phyloP scores from a whole-genome alignment of 1,140 invertebrate species.

The Neuroterus valhalla region DNA sequence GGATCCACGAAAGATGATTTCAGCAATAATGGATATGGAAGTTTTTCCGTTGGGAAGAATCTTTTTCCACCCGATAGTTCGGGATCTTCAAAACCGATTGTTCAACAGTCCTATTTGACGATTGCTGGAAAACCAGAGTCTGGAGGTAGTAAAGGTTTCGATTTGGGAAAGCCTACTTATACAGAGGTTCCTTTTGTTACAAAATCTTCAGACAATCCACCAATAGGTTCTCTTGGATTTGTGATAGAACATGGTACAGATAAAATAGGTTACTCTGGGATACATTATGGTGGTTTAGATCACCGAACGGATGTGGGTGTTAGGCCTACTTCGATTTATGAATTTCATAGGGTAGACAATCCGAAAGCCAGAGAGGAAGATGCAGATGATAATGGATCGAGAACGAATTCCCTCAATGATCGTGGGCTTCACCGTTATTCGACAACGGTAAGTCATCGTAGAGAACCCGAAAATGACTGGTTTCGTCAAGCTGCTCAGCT shows the following conservation, averaged over 20 bases:
- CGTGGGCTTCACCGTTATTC: background rate
- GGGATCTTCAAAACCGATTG: slow-evolving; percentile 34
- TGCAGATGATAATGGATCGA: background rate
- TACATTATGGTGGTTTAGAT: background rate
- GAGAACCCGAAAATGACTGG: background rate
- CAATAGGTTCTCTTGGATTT: background rate
- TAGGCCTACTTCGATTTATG: slow-evolving; percentile 6
- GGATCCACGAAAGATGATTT: background rate
- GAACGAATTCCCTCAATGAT: background rate
- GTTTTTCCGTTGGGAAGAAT: slow-evolving; percentile 33
- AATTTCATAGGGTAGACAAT: background rate
- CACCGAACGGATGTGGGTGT: background rate
- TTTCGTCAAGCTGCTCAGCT: background rate
- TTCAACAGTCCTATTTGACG: slow-evolving; percentile 11
- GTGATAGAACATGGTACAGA: slow-evolving; percentile 6
- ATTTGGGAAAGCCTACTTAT: background rate
- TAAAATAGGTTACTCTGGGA: background rate
- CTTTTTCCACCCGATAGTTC: slow-evolving; percentile 21
- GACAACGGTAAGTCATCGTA: background rate
- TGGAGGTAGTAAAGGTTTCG: background rate
- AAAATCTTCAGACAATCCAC: background rate
- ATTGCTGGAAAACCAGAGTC: background rate
- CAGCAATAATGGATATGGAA: slow-evolving; percentile 23
- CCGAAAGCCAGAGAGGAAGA: background rate
- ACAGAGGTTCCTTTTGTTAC: slow-evolving; percentile 1